Evolutionary conservation across 2,797 vertebrate species (phyloP).

Genomic region (Remorina albescens): DNA sequence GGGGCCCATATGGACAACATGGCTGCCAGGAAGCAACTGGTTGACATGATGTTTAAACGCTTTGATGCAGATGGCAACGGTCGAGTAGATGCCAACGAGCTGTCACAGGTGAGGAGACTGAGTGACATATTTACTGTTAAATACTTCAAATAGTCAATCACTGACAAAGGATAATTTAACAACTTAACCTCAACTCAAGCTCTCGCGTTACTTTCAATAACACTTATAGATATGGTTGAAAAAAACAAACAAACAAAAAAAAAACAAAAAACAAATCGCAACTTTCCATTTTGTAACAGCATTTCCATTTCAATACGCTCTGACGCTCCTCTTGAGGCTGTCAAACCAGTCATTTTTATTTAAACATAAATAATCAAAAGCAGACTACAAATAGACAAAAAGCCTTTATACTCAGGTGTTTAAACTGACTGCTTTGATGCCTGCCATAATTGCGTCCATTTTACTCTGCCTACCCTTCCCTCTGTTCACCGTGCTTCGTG

Average conservation of each 20-base stretch:
- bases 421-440: constrained; percentile 38
- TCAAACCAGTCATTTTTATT: constrained; percentile 11
- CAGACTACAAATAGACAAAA: constrained; percentile 29
- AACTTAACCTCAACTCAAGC: constrained; percentile 2
- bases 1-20: constrained; percentile 84
- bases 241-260: too few species aligned
- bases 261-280: too few species aligned
- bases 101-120: constrained; percentile 89
- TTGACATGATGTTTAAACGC: constrained; percentile 93
- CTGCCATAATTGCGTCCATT: constrained; percentile 36
- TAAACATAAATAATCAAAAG: constrained; percentile 36
- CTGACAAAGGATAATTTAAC: background rate
- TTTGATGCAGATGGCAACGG: constrained; percentile 92
- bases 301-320: background rate
- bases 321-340: background rate
- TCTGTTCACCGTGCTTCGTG: constrained; percentile 24
- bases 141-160: too few species aligned
- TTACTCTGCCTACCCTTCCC: constrained; percentile 41
- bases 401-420: constrained; percentile 33
- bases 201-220: background rate
- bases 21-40: constrained; percentile 87
- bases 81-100: constrained; percentile 89
- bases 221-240: too few species aligned
- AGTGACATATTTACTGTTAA: background rate
- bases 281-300: background rate